Conservation (phyloP, 2,113 vertebrate species). For the Prochilodus magdalenae region DNA sequence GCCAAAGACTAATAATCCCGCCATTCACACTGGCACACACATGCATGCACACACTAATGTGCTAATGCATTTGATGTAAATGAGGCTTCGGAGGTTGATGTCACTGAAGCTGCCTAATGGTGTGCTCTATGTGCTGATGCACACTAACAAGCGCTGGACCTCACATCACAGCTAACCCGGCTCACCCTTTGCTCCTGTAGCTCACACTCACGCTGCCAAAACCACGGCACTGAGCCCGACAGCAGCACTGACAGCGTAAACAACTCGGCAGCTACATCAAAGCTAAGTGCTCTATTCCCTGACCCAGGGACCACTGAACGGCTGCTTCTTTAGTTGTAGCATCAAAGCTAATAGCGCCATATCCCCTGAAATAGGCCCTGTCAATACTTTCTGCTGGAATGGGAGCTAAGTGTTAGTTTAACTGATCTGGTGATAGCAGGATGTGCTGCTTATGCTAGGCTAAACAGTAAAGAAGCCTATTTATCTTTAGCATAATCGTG, state of each 20-base stretch:
- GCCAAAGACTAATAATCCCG: background rate
- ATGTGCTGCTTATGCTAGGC: background rate
- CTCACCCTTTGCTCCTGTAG: conserved; percentile 23
- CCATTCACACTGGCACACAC: conserved; percentile 10
- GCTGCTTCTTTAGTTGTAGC: conserved; percentile 5
- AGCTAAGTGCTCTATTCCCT: conserved; percentile 22
- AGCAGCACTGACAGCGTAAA: conserved; percentile 21
- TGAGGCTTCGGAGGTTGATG: conserved; percentile 2
- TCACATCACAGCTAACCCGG: conserved; percentile 31
- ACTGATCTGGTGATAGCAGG: background rate
- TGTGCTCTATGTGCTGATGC: conserved; percentile 9
- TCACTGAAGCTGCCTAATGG: conserved; percentile 20
- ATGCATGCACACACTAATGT: background rate
- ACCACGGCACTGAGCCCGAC: background rate
- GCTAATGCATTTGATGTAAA: conserved; percentile 43
- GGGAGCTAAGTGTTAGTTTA: background rate
- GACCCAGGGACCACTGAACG: background rate
- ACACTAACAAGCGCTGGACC: conserved; percentile 24
- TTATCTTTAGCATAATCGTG: background rate
- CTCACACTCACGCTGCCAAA: background rate
- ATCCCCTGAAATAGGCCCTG: background rate
- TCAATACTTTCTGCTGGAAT: conserved; percentile 14
- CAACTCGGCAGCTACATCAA: conserved; percentile 29
- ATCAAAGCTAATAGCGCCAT: conserved; percentile 19
- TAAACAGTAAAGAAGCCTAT: background rate